phyloP scores from a whole-genome alignment of 2,888 invertebrate genomes.

The Drosophila macrospina region DNA sequence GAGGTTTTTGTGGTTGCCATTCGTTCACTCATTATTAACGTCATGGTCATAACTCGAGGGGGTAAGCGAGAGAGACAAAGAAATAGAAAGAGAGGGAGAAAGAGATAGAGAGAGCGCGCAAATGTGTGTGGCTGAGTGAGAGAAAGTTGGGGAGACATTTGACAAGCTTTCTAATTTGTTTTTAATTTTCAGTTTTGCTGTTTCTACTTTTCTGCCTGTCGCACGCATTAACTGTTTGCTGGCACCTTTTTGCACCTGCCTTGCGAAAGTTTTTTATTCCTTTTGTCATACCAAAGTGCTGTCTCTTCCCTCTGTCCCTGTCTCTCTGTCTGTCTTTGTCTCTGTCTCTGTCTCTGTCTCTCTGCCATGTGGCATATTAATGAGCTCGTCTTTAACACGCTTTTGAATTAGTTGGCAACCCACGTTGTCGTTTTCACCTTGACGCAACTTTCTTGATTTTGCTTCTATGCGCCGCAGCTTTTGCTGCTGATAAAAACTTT shows the following conservation, averaged over 20 bases:
- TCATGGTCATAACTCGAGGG: constrained; percentile 50
- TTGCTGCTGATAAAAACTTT: constrained; percentile 57
- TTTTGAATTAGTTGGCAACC: constrained; percentile 78
- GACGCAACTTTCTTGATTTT: constrained; percentile 64
- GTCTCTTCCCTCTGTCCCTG: neutral
- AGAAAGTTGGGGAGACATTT: constrained; percentile 25
- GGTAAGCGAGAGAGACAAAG: neutral
- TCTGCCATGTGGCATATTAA: constrained; percentile 69
- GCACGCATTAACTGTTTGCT: constrained; percentile 51
- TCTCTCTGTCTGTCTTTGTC: neutral
- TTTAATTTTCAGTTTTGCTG: constrained; percentile 65
- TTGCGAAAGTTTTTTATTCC: constrained; percentile 18
- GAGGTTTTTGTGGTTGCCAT: constrained; percentile 46
- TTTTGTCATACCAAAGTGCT: constrained; percentile 22
- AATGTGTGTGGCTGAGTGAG: too few species aligned
- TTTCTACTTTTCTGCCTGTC: constrained; percentile 41
- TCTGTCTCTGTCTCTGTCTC: neutral
- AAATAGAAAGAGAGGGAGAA: neutral
- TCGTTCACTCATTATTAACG: constrained; percentile 60
- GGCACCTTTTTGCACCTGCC: constrained; percentile 61
- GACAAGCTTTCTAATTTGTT: constrained; percentile 67
- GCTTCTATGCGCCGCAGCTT: constrained; percentile 41
- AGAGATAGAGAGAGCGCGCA: neutral
- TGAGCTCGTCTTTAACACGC: constrained; percentile 79
- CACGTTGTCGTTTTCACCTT: constrained; percentile 67